A percentile compares a stretch with the other conserved stretches of the same genome.
Conservation (phyloP, 2,113 vertebrate genomes). For the Dipodomys ordii region DNA sequence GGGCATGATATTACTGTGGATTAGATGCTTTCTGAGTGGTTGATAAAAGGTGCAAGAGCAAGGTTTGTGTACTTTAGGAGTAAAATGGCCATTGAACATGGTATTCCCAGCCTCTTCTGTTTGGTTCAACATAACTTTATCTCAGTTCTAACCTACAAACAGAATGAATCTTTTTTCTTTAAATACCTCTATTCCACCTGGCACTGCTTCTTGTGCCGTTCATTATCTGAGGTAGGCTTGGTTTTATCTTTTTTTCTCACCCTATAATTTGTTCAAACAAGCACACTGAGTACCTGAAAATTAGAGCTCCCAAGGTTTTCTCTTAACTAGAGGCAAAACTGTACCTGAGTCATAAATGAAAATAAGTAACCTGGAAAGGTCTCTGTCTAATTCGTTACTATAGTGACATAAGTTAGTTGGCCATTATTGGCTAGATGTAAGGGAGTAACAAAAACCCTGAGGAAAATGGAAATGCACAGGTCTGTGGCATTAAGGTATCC, state of each 20-base stretch:
- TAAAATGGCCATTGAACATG: not conserved
- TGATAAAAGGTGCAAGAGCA: not conserved
- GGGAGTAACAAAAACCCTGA: not conserved
- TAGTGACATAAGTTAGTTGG: not conserved
- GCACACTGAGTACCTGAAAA: constrained; percentile 1
- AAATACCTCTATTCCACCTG: not conserved
- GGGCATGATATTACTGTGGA: not conserved
- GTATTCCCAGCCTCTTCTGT: not conserved
- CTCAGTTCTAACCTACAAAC: not conserved
- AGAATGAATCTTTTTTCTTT: not conserved
- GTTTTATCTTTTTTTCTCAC: not conserved
- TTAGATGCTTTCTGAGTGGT: not conserved
- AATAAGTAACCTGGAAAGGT: not conserved
- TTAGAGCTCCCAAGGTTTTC: not conserved
- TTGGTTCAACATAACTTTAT: not conserved
- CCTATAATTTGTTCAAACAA: not conserved
- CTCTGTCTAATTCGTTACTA: not conserved
- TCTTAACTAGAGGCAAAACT: constrained; percentile 12
- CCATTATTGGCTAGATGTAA: not conserved
- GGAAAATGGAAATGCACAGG: not conserved
- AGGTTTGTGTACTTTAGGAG: not conserved
- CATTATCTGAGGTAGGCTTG: not conserved
- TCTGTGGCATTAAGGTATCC: not conserved
- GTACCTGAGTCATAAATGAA: not conserved
- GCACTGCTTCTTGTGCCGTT: not conserved